phyloP scores from a whole-genome alignment of 2,797 vertebrate species.

The Bryconaethiops microstoma region DNA sequence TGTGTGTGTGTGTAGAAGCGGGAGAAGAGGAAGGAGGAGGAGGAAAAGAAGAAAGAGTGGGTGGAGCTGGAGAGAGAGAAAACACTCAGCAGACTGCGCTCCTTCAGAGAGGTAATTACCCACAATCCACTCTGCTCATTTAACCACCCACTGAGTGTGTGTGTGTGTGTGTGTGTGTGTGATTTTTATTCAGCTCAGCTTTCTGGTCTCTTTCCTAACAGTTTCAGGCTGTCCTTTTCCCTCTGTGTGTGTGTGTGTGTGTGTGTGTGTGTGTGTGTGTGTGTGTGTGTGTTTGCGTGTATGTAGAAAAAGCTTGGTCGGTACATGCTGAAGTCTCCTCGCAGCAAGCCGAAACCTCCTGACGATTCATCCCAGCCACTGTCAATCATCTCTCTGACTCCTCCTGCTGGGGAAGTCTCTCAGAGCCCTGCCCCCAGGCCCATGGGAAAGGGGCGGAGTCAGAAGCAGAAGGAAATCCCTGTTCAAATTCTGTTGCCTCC shows the following conservation, averaged over 20 bases:
- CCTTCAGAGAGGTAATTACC: conserved; percentile 86
- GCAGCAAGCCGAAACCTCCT: conserved; percentile 56
- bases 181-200: too few relatives aligned
- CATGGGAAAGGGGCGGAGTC: conserved; percentile 50
- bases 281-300: not conserved
- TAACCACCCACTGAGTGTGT: not conserved
- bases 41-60: conserved; percentile 88
- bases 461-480: conserved; percentile 70
- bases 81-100: conserved; percentile 88
- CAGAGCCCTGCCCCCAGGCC: conserved; percentile 48
- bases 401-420: conserved; percentile 46
- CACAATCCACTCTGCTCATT: conserved; percentile 1
- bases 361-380: conserved; percentile 58
- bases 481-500: conserved; percentile 71
- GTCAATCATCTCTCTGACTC: conserved; percentile 62
- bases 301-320: conserved; percentile 80
- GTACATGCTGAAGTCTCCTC: conserved; percentile 77
- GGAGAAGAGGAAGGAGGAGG: conserved; percentile 88
- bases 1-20: conserved; percentile 81
- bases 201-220: too few relatives aligned
- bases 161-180: not conserved
- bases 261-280: not conserved
- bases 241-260: not conserved
- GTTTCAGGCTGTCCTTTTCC: not conserved
- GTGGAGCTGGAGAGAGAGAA: conserved; percentile 90